Evolutionary conservation across 1,140 invertebrate species (phyloP), one percentile per base, ranked within the genome.

Genomic region (Eueides isabella): DNA sequence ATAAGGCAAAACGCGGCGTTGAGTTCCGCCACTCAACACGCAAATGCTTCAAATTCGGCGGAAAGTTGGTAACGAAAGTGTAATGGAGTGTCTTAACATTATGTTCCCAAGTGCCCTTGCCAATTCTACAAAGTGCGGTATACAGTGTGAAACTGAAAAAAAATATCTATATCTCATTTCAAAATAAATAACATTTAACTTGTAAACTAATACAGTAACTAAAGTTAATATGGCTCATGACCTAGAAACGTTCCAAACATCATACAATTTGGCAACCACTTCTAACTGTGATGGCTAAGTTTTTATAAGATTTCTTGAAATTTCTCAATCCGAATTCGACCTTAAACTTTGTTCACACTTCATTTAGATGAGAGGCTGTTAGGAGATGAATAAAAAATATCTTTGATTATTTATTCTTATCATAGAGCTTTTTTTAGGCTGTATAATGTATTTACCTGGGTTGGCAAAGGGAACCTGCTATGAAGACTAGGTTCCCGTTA

Each of bases 191-290:
- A 48, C 0, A 23, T 23, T 23, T 6, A 2, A 55, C 19, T 55
- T 26, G 26, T 7, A 11, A 55, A 55, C 6, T 12, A 26, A 23
- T 55, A 55, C 48, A 55, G 23, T 55, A 55, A 23, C 19, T 55
- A 7, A 26, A 55, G 19, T 55, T 55, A 26, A 55, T 55, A 55
- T 55, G 48, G 26, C 19, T 55, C 48, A 55, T 55, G 48, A 55
- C 48, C 48, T 23, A 55, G 48, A 55, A 55, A 23, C 48, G 48
- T 55, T 55, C 48, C 48, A 55, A 55, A 55, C 9, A 55, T 23
- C 48, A 55, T n/a, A n/a, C 19, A 55, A n/a, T 23, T 55, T 55
- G 48, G 48, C 48, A 55, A 55, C 48, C 9, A 26, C 48, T 9
- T 55, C 11, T 23, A 12, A 55, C 19, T 55, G 5, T 48, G 44